A percentile compares a stretch with the other conserved stretches of the same genome.
These are phyloP conservation scores for Lota lota DNA, from an alignment of 2,113 vertebrate species.

Conservation along the genomic window DNA sequence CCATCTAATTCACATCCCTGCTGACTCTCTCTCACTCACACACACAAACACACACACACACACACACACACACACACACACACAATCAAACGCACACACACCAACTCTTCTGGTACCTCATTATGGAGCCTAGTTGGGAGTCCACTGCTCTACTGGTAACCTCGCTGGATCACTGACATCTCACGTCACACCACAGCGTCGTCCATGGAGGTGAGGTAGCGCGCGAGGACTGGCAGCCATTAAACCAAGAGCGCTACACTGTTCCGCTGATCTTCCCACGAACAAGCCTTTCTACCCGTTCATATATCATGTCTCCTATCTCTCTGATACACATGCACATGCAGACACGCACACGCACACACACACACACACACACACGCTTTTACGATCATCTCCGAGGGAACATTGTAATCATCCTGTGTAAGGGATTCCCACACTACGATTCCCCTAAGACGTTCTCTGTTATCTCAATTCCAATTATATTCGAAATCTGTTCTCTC, in stretches of 20 bases:
- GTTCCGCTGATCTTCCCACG: too few relatives aligned
- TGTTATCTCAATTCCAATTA: background rate
- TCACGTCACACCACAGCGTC: too few relatives aligned
- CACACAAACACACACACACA: slow-evolving; percentile 11
- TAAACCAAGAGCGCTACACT: too few relatives aligned
- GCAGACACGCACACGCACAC: too few relatives aligned
- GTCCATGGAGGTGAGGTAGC: too few relatives aligned
- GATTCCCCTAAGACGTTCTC: background rate
- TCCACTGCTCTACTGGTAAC: too few relatives aligned
- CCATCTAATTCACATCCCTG: slow-evolving; percentile 4
- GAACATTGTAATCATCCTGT: background rate
- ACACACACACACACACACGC: background rate
- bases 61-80: slow-evolving; percentile 11
- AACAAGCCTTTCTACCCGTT: too few relatives aligned
- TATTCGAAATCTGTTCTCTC: background rate
- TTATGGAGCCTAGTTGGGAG: background rate
- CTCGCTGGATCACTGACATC: too few relatives aligned
- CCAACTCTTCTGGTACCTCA: background rate
- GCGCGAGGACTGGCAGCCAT: too few relatives aligned
- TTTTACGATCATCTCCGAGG: background rate
- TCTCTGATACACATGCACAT: too few relatives aligned
- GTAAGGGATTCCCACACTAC: background rate
- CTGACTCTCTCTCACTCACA: background rate
- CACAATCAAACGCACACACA: background rate
- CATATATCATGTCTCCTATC: too few relatives aligned